Base-by-base conservation (phyloP, 1,140 invertebrate species). In the Protaetia brevitarsis region DNA sequence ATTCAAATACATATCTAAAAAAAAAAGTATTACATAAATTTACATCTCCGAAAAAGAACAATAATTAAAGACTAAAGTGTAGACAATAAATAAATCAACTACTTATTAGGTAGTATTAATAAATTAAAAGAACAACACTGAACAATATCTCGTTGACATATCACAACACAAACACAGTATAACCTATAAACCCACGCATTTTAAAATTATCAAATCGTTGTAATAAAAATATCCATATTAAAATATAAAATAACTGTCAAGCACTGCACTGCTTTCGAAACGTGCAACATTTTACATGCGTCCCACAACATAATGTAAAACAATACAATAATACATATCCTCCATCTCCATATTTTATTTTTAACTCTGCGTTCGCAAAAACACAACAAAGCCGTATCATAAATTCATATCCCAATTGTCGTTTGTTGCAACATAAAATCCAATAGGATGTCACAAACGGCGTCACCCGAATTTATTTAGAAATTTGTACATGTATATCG, bases 371-470 rank as follows among this genome's bases (percentile, higher is more conserved):
- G n/a, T n/a, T n/a, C n/a, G n/a, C 19, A 51, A 51, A 13, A 36
- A 23, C 11, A 51, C 26, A 0, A 23, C 11, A 23, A 16, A 51
- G 1, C 19, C 41, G 26, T 51, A 51, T 51, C 41, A 23, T 51
- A 23, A 8, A 19, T 6, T n/a, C 41, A 10, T 51, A 51, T 51
- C 8, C 8, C 7, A 1, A 51, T 2, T 3, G 16, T 36, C 34
- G 34, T 36, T 36, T 36, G n/a, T n/a, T n/a, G 8, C 34, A 8
- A 8, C 8, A 36, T 13, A 2, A 10, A 51, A 51, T 2, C 41
- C 16, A 51, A 51, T 51, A 51, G 41, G 41, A 51, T 51, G 19
- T 51, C 41, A 51, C 41, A 51, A 51, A 23, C 41, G 26, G n/a
- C 19, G 41, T 23, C 16, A 51, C 26, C 11, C 41, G 41, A 23